phyloP scores from a whole-genome alignment of 1,140 invertebrate species.

The Spodoptera frugiperda region DNA sequence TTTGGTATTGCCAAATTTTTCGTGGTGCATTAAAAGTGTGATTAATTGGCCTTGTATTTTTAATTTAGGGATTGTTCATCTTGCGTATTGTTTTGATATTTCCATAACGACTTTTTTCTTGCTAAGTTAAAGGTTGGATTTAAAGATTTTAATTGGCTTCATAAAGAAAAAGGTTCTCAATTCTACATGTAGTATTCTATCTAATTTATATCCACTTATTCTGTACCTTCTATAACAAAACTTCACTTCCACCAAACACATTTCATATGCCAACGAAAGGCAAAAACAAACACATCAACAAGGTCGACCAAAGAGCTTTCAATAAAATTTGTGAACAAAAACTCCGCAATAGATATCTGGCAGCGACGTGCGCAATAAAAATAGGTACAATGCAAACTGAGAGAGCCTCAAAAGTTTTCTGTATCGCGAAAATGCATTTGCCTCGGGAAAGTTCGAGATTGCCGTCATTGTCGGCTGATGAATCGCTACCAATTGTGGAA shows the following conservation, averaged over 20 bases:
- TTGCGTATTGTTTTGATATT: neutral
- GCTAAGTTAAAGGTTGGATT: too few species aligned
- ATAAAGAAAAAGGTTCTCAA: too few species aligned
- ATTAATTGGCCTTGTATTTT: neutral
- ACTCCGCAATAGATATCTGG: conserved; percentile 46
- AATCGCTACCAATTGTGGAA: conserved; percentile 55
- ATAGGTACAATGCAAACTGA: conserved; percentile 48
- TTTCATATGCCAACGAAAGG: conserved; percentile 6
- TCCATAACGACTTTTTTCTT: too few species aligned
- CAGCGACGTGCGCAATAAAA: conserved; percentile 48
- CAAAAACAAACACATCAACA: conserved; percentile 23
- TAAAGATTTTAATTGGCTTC: too few species aligned
- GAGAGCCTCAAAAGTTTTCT: conserved; percentile 59
- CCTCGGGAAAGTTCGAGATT: conserved; percentile 63
- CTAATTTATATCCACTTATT: neutral
- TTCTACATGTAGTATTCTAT: too few species aligned
- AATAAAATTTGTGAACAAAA: conserved; percentile 36
- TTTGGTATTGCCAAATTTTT: neutral
- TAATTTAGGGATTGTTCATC: neutral
- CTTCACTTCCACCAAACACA: neutral
- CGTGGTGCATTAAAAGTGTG: neutral
- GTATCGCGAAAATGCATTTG: conserved; percentile 73
- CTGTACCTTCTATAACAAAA: neutral
- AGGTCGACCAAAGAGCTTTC: conserved; percentile 28
- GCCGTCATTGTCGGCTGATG: conserved; percentile 64